Percentiles rank a stretch among this genome's conserved stretches.
Conservation (phyloP, 2,888 invertebrate species). For the Tolmerus cingulatus region DNA sequence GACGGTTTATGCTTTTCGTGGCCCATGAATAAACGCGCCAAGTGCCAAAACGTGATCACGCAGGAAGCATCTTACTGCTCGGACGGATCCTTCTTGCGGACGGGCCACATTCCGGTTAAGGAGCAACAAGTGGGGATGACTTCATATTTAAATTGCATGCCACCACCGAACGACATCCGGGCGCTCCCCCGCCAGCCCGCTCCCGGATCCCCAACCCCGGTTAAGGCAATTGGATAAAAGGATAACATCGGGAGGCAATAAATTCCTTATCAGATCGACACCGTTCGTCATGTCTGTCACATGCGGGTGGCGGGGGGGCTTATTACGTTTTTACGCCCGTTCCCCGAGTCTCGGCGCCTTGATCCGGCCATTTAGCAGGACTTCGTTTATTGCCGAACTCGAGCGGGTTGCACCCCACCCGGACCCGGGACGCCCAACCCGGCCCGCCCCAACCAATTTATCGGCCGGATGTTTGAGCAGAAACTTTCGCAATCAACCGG, state of each 20-base stretch:
- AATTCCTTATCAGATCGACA: constrained; percentile 38
- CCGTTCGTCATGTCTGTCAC: constrained; percentile 9
- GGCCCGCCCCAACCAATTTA: constrained; percentile 23
- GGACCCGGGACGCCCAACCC: background rate
- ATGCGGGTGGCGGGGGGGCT: background rate
- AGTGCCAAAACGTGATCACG: constrained; percentile 18
- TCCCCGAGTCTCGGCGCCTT: background rate
- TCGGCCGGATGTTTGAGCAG: constrained; percentile 43
- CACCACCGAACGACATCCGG: background rate
- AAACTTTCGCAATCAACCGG: constrained; percentile 44
- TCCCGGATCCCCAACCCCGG: background rate
- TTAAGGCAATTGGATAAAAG: constrained; percentile 34
- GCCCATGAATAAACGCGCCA: constrained; percentile 5
- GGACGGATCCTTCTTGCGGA: background rate
- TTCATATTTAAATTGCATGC: constrained; percentile 36
- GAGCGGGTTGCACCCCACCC: constrained; percentile 4
- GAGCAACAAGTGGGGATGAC: constrained; percentile 32
- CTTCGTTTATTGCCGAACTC: constrained; percentile 13
- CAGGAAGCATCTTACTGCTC: background rate
- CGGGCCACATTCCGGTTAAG: background rate
- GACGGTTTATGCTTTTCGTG: background rate
- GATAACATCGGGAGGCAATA: constrained; percentile 18
- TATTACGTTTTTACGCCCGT: constrained; percentile 21
- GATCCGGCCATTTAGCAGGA: constrained; percentile 32
- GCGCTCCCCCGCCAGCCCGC: background rate